Base-by-base conservation (phyloP, 2,888 invertebrate species). In the Macrosiphum euphorbiae region DNA sequence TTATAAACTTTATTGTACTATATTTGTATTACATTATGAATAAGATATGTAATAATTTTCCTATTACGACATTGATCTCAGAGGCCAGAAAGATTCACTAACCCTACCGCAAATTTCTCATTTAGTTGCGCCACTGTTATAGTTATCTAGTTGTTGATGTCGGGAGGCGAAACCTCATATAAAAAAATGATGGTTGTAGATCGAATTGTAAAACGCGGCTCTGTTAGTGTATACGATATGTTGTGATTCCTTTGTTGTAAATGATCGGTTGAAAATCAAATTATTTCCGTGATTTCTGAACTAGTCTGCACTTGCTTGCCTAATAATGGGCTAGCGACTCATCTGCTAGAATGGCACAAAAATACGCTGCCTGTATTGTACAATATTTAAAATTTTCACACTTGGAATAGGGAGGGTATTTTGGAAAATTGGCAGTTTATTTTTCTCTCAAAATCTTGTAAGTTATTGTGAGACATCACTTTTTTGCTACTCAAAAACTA, bases 241-340 rank as follows among this genome's bases (percentile, higher is more conserved):
- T 8, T 26, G 8, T 26, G 8, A 58, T 58, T 58, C 8, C 26
- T 67, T 4, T 13, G 16, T 67, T 67, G 13, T 67, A 67, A n/a
- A 67, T n/a, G n/a, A 61, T n/a, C 5, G 67, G 4, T 67, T 13
- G 0, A n/a, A 67, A 67, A 67, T 67, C 28, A 67, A 13, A 67
- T n/a, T 67, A n/a, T 67, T 67, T n/a, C 67, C 67, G n/a, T 67
- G 13, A n/a, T 67, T 67, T 67, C n/a, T 67, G 67, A 67, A n/a
- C 4, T 67, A n/a, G 67, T 28, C n/a, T 67, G 61, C 61, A 11
- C 28, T 61, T 28, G 28, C 2, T 28, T 61, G 11, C 11, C 26
- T 61, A 28, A 61, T 11, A 61, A 61, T 28, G 61, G 11, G 28
- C 11, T 28, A 61, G 61, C 28, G 28, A 26, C 61, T 20, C 20